These are phyloP conservation scores for Columba guinea DNA, from an alignment of 2,797 vertebrate genomes.

Conservation along the genomic window DNA sequence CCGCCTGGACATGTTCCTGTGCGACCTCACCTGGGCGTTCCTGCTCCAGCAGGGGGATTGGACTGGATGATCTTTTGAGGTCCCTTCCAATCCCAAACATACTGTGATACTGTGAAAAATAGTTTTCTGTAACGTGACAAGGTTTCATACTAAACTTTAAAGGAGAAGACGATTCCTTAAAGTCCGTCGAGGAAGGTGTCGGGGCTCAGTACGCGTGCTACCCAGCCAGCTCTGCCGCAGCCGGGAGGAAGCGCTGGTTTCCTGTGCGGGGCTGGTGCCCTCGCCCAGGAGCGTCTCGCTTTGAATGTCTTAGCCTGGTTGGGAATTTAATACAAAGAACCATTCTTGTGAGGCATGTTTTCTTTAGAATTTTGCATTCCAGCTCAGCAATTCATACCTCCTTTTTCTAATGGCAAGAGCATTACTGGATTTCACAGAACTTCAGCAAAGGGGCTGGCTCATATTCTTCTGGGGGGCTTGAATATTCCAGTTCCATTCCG, in stretches of 20 bases:
- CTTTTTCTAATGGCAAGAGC: neutral
- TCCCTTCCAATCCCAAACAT: too few relatives aligned
- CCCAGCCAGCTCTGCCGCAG: constrained; percentile 9
- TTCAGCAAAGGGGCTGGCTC: neutral
- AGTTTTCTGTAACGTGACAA: neutral
- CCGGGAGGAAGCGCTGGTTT: constrained; percentile 61
- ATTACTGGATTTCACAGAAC: neutral
- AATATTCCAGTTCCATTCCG: neutral
- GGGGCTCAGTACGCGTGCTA: neutral
- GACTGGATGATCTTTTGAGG: too few relatives aligned
- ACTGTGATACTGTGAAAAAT: too few relatives aligned
- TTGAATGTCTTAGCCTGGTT: neutral
- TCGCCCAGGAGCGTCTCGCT: constrained; percentile 4
- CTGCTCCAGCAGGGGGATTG: too few relatives aligned
- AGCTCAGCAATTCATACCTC: constrained; percentile 1
- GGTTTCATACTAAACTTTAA: neutral
- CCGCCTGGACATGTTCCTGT: too few relatives aligned
- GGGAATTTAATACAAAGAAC: constrained; percentile 45
- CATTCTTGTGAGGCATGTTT: constrained; percentile 52
- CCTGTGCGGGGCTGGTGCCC: constrained; percentile 48
- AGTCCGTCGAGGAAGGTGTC: rapidly evolving
- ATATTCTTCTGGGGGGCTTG: neutral
- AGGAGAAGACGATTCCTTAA: neutral
- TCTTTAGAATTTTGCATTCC: constrained; percentile 51
- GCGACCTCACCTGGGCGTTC: too few relatives aligned